Percentiles rank a stretch among this genome's conserved stretches.
These are phyloP conservation scores for Drosophila pseudotalamancana DNA, from an alignment of 2,888 invertebrate genomes.

Conservation along the genomic window DNA sequence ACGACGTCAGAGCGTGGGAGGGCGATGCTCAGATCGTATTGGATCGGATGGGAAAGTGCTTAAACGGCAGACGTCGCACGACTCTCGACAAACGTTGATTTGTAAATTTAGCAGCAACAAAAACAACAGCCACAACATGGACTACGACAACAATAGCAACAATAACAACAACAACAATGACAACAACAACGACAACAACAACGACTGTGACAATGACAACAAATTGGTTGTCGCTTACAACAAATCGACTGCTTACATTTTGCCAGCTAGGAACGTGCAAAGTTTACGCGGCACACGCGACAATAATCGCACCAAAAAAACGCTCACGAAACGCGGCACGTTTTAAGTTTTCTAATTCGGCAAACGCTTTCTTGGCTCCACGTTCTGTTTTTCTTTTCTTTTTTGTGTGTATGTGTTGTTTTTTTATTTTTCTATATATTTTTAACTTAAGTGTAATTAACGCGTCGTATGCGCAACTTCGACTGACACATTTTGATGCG, in stretches of 20 bases:
- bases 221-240: constrained; percentile 54
- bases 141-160: constrained; percentile 4
- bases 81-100: constrained; percentile 47
- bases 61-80: constrained; percentile 15
- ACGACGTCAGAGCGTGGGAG: constrained; percentile 32
- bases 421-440: constrained; percentile 7
- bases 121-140: constrained; percentile 6
- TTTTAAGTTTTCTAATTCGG: constrained; percentile 26
- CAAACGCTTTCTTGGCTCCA: constrained; percentile 6
- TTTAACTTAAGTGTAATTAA: constrained; percentile 18
- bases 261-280: constrained; percentile 39
- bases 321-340: constrained; percentile 34
- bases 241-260: constrained; percentile 69
- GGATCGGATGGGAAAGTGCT: constrained; percentile 52
- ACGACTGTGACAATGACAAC: constrained; percentile 54
- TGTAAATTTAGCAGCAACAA: constrained; percentile 45
- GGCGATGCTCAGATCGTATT: constrained; percentile 35
- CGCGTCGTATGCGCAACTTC: constrained; percentile 39
- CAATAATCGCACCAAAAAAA: constrained; percentile 38
- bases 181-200: constrained; percentile 12
- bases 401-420: background rate
- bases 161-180: constrained; percentile 2
- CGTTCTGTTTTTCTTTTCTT: constrained; percentile 4
- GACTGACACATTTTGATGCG: constrained; percentile 35
- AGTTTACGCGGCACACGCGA: constrained; percentile 54